Conservation (phyloP, 1,140 invertebrate genomes). For the Notospermus geniculatus region DNA sequence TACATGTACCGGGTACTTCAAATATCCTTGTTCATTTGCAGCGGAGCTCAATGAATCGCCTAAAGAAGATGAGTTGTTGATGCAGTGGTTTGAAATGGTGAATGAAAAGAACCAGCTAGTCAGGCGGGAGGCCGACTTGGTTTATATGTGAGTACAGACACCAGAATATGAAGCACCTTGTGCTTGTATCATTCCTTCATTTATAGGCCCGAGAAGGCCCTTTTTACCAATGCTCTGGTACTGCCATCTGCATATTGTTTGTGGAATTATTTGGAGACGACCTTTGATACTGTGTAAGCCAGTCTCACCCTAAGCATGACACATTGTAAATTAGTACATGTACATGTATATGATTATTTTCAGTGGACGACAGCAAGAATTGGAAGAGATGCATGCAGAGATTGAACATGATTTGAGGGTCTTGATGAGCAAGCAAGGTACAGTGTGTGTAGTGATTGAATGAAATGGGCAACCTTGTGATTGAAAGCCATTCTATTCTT, state of each 20-base stretch:
- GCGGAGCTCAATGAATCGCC: not conserved
- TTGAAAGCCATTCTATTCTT: no score
- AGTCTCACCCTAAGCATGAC: no score
- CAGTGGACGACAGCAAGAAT: conserved; percentile 79
- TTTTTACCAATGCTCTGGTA: no score
- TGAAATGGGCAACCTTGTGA: not conserved
- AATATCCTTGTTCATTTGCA: not conserved
- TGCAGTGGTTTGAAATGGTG: conserved; percentile 86
- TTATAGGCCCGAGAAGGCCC: no score
- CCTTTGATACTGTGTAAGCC: no score
- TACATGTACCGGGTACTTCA: not conserved
- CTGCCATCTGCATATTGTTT: no score
- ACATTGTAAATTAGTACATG: no score
- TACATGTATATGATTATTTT: conserved; percentile 33
- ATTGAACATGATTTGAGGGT: conserved; percentile 85
- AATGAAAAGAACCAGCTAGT: conserved; percentile 94
- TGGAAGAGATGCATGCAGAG: conserved; percentile 89
- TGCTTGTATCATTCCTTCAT: no score
- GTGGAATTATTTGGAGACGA: no score
- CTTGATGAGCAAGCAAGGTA: conserved; percentile 75
- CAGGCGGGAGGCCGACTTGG: conserved; percentile 85
- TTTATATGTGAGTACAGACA: conserved; percentile 81
- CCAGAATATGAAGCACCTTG: no score
- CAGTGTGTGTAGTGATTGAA: not conserved
- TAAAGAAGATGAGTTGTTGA: conserved; percentile 81